Percentiles rank a stretch among this genome's conserved stretches.
Conservation (phyloP, 2,113 vertebrate species). For the Cynocephalus volans region DNA sequence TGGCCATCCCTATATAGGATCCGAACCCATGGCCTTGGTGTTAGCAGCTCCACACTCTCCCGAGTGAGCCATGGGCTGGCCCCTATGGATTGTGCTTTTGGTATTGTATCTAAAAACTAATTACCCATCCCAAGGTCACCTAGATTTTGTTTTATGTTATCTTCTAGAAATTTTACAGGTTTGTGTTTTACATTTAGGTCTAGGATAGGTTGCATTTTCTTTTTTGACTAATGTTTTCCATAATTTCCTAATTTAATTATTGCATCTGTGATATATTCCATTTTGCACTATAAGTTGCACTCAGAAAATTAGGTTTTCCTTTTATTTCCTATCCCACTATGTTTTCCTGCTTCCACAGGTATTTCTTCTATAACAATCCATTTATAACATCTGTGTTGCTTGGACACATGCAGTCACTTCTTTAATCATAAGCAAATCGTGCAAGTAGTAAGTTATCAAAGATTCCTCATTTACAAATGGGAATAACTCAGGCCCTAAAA, state of each 20-base stretch:
- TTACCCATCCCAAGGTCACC: background rate
- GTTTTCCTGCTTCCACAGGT: background rate
- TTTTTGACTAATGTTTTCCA: background rate
- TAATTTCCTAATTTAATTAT: background rate
- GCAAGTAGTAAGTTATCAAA: background rate
- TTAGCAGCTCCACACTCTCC: too few species aligned
- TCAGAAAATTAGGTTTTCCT: slow-evolving; percentile 16
- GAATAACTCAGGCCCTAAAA: background rate
- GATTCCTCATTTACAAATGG: background rate
- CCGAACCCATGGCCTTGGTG: too few species aligned
- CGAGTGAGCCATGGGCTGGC: too few species aligned
- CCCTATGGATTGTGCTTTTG: background rate
- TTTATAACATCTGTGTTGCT: background rate
- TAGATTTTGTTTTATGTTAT: background rate
- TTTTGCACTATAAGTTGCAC: background rate
- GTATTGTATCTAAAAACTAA: background rate
- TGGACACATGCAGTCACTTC: background rate
- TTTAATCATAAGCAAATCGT: background rate
- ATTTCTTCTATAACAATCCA: background rate
- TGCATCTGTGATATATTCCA: background rate
- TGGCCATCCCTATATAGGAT: too few species aligned
- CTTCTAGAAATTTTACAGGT: background rate
- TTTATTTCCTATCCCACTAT: background rate
- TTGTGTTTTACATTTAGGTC: background rate
- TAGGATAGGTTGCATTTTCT: background rate